Conservation (phyloP, 2,888 invertebrate genomes). For the Stenodera caucasica region DNA sequence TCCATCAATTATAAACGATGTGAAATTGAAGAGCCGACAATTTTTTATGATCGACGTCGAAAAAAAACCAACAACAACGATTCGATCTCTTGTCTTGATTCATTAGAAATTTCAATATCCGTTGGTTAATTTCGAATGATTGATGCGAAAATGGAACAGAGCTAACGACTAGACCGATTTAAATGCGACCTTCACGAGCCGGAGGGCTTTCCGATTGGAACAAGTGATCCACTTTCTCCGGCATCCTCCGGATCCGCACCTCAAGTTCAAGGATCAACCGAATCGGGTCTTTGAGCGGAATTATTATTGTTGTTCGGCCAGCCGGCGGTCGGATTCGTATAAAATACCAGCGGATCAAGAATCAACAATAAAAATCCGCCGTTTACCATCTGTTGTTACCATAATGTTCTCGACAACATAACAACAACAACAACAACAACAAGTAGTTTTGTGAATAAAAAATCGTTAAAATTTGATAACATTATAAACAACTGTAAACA, state of each 20-base stretch:
- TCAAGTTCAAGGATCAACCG: neutral
- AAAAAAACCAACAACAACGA: too few relatives aligned
- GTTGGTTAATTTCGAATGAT: too few relatives aligned
- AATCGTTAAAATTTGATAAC: too few relatives aligned
- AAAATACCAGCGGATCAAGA: neutral
- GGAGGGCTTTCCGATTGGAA: neutral
- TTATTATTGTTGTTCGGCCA: neutral
- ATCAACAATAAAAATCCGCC: slow-evolving; percentile 9
- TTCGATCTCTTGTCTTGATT: neutral
- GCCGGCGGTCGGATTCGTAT: neutral
- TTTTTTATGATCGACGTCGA: too few relatives aligned
- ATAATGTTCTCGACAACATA: slow-evolving; percentile 11
- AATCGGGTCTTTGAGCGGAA: too few relatives aligned
- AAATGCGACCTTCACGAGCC: neutral
- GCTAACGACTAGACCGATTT: neutral
- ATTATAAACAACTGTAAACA: too few relatives aligned
- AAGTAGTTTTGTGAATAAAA: neutral
- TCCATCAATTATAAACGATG: too few relatives aligned
- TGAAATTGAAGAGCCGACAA: too few relatives aligned
- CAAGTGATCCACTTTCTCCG: slow-evolving; percentile 3
- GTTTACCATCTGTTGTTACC: slow-evolving; percentile 22
- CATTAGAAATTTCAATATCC: neutral
- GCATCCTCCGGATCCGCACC: neutral
- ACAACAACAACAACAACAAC: neutral
- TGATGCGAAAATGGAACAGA: too few relatives aligned